Evolutionary conservation across 2,113 vertebrate genomes (phyloP), one percentile per base, ranked within the genome.

Genomic region (Oncorhynchus masou): DNA sequence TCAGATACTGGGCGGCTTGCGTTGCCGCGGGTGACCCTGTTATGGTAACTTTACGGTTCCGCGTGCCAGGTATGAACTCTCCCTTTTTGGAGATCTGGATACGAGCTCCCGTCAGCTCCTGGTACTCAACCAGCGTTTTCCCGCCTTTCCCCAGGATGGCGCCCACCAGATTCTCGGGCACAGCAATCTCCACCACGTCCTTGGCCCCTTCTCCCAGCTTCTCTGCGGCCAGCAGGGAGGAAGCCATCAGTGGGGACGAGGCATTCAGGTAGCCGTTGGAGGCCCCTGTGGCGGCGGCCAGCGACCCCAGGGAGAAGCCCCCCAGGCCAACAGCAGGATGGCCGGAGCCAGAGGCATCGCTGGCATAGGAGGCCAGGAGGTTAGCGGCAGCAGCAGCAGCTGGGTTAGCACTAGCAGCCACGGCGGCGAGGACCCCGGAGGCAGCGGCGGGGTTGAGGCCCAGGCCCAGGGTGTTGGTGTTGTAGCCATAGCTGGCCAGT

Each of bases 11-110:
- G 71, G 96, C 96, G 5, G 96, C 96, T 89, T 97, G 96, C 8
- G 96, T 97, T 75, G 96, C 96, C 16, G 95, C 95, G 64, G 95
- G 95, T 22, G 96, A 95, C 81, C 96, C 96, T 0, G 96, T 97
- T 91, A 97, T 97, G 92, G 96, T 97, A 83, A 97, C 96, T 92
- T 96, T 96, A 90, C 96, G 95, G 94, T 97, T 97, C 91, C 96
- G 94, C 74, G 96, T 97, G 91, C 96, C 96, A 0, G 96, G 96
- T 88, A 97, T 95, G 90, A 97, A 97, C 91, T 97, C 96, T 77
- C 96, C 96, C 84, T 97, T 97, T 93, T 97, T 97, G 83, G 96
- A 97, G 93, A 97, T 97, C 91, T 97, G 96, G 90, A 97, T 97
- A 82, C 96, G 91, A 81, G 96, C 96, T 27, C 96, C 96, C 2